Evolutionary conservation across 2,888 invertebrate genomes (phyloP).

Genomic region (Nomada lathburiana): DNA sequence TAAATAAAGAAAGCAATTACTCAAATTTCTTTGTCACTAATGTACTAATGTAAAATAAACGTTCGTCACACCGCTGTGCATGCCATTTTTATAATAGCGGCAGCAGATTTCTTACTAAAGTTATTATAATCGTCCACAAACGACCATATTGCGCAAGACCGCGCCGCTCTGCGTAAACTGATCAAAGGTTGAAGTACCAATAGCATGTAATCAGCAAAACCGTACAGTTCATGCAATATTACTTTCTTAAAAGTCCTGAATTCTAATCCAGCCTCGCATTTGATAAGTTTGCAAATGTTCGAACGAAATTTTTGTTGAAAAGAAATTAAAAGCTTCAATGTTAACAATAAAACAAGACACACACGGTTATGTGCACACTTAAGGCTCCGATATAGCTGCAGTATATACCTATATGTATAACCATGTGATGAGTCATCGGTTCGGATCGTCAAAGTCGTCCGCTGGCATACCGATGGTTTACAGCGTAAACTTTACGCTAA

Average conservation of each 20-base stretch:
- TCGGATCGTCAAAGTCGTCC: conserved; percentile 12
- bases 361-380: conserved; percentile 13
- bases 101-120: neutral
- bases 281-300: neutral
- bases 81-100: neutral
- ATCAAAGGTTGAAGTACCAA: conserved; percentile 55
- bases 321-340: neutral
- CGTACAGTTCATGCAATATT: neutral
- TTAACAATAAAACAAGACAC: conserved; percentile 2
- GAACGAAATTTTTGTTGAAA: neutral
- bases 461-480: neutral
- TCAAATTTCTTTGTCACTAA: too few species aligned
- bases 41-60: too few species aligned
- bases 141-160: conserved; percentile 20
- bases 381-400: conserved; percentile 42
- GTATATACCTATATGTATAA: conserved; percentile 34
- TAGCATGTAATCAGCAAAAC: conserved; percentile 29
- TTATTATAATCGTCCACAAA: conserved; percentile 28
- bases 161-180: neutral
- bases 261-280: neutral
- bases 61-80: too few species aligned
- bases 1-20: too few species aligned
- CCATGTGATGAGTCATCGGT: conserved; percentile 60
- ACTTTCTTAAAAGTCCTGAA: neutral
- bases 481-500: too few species aligned